These are phyloP conservation scores for Mycteria americana DNA, from an alignment of 2,797 vertebrate genomes.

Conservation along the genomic window DNA sequence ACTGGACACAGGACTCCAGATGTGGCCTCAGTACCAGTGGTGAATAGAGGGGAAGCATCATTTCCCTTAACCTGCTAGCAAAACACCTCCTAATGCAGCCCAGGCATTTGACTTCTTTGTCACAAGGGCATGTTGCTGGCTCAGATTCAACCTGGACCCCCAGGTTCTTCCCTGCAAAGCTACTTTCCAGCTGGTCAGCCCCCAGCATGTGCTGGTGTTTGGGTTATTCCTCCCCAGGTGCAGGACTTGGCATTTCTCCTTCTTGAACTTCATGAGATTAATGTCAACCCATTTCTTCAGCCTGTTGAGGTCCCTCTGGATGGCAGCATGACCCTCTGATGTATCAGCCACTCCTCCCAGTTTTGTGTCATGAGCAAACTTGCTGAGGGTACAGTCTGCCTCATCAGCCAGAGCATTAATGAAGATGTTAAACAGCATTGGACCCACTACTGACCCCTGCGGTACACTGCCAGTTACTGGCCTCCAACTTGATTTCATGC, in stretches of 20 bases:
- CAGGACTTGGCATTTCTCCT: not conserved
- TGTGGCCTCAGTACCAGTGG: not conserved
- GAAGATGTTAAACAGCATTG: not conserved
- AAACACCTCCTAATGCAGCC: not conserved
- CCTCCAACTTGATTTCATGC: not conserved
- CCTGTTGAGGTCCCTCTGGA: not conserved
- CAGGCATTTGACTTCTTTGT: not conserved
- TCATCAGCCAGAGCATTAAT: not conserved
- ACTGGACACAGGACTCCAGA: not conserved
- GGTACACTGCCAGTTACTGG: not conserved
- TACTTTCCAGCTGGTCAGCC: not conserved
- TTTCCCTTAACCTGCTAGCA: not conserved
- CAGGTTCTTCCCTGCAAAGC: not conserved
- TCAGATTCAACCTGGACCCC: not conserved
- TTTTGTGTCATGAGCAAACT: not conserved
- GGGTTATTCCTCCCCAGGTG: not conserved
- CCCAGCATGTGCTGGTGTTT: not conserved
- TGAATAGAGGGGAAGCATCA: not conserved
- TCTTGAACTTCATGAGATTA: not conserved
- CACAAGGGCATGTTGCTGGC: not conserved
- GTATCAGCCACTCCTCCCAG: not conserved
- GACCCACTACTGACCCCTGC: not conserved
- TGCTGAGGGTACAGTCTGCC: not conserved
- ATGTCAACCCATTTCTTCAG: not conserved
- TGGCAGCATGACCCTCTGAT: not conserved